phyloP scores from a whole-genome alignment of 2,888 invertebrate species.

The Julus scanicus region DNA sequence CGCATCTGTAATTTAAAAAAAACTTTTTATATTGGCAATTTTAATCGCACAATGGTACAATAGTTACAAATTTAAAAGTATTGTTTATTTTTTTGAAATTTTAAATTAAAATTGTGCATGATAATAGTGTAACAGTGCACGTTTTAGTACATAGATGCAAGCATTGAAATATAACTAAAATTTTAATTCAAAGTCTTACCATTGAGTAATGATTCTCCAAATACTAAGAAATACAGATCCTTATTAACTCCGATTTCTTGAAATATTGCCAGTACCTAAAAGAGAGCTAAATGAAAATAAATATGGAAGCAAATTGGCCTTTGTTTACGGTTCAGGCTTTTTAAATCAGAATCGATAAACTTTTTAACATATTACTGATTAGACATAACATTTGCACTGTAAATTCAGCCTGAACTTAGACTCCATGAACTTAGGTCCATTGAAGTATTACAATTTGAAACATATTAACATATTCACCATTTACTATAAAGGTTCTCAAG shows the following conservation, averaged over 20 bases:
- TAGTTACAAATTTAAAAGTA: no score
- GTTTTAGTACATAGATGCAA: no score
- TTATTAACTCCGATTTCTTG: constrained; percentile 71
- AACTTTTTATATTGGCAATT: not conserved
- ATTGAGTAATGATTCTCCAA: constrained; percentile 72
- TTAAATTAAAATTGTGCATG: no score
- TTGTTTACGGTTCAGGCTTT: not conserved
- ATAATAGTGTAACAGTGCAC: no score
- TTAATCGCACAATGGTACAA: no score
- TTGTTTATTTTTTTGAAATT: no score
- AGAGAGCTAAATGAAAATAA: constrained; percentile 56
- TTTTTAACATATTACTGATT: not conserved
- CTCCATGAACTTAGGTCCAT: no score
- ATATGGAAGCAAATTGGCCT: constrained; percentile 45
- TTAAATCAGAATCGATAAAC: not conserved
- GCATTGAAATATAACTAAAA: no score
- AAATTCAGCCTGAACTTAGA: no score
- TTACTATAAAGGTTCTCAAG: no score
- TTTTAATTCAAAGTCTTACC: constrained; percentile 63
- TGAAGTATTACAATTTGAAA: no score
- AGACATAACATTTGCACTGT: not conserved
- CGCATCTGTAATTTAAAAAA: constrained; percentile 66
- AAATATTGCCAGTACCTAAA: constrained; percentile 70
- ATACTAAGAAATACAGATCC: constrained; percentile 71
- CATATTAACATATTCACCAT: no score